Evolutionary conservation across 2,888 invertebrate species (phyloP).

Genomic region (Eilema caniola): DNA sequence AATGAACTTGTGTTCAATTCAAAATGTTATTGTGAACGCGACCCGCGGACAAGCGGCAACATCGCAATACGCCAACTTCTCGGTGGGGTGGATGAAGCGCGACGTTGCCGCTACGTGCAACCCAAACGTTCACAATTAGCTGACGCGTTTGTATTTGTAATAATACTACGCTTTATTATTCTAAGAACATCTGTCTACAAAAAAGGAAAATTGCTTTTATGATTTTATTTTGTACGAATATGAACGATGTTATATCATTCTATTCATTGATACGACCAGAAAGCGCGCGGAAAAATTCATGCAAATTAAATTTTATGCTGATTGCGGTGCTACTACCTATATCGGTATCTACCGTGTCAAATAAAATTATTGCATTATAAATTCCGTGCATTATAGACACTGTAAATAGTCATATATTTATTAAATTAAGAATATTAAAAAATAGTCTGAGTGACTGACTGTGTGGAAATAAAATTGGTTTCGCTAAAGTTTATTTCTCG

Average conservation of each 20-base stretch:
- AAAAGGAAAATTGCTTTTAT: slow-evolving; percentile 1
- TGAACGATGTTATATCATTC: background rate
- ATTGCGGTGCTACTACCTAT: too few species aligned
- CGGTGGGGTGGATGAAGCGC: slow-evolving; percentile 7
- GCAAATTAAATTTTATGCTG: too few species aligned
- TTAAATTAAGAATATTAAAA: too few species aligned
- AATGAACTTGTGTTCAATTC: slow-evolving; percentile 4
- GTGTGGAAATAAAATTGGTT: too few species aligned
- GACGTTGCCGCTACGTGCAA: slow-evolving; percentile 15
- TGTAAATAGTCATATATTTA: too few species aligned
- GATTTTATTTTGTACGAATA: slow-evolving; percentile 7
- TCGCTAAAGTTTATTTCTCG: too few species aligned
- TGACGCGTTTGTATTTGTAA: slow-evolving; percentile 7
- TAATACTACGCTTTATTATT: slow-evolving; percentile 6
- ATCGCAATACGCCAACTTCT: slow-evolving; percentile 12
- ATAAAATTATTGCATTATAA: too few species aligned
- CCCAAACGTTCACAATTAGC: slow-evolving; percentile 9
- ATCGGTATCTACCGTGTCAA: too few species aligned
- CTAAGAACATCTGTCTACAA: background rate
- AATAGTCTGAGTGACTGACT: too few species aligned
- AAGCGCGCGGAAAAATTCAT: too few species aligned
- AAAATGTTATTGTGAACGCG: slow-evolving; percentile 6
- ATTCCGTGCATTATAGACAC: too few species aligned
- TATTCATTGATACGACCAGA: background rate
- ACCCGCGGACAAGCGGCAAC: slow-evolving; percentile 14